A percentile compares a stretch with the other conserved stretches of the same genome.
These are phyloP conservation scores for Thereva nobilitata DNA, from an alignment of 2,888 invertebrate genomes.

Conservation along the genomic window DNA sequence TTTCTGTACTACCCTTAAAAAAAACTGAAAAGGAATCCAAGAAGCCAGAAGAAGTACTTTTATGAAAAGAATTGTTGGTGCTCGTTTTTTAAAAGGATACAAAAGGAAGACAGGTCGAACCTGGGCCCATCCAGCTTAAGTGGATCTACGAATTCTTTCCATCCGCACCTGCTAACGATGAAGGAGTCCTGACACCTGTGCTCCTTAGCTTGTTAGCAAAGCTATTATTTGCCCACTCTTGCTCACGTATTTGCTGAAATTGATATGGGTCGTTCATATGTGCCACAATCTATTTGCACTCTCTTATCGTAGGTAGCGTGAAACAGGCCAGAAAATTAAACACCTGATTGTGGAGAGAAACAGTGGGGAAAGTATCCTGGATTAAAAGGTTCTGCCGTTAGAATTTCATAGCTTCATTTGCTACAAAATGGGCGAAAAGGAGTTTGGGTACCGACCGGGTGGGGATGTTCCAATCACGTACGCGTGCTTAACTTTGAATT, in stretches of 20 bases:
- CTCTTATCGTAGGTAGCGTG: slow-evolving; percentile 15
- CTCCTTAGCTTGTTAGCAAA: slow-evolving; percentile 1
- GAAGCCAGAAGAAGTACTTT: neutral
- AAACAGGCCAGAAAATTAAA: slow-evolving; percentile 24
- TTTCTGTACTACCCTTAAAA: slow-evolving; percentile 24
- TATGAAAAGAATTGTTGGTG: slow-evolving; percentile 7
- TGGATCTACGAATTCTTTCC: slow-evolving; percentile 4
- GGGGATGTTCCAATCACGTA: too few relatives aligned
- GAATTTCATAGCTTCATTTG: neutral
- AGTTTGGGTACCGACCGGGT: too few relatives aligned
- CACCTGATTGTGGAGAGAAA: neutral
- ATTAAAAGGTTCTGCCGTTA: neutral
- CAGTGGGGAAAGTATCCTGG: neutral
- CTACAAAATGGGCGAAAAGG: too few relatives aligned
- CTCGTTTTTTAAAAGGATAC: slow-evolving; percentile 3
- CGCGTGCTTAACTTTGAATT: too few relatives aligned
- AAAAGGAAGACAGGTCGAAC: neutral
- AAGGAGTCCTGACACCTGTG: neutral
- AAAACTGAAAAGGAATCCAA: slow-evolving; percentile 8
- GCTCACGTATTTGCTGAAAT: slow-evolving; percentile 18
- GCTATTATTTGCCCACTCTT: slow-evolving; percentile 25
- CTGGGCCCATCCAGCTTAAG: slow-evolving; percentile 2
- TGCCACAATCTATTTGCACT: neutral
- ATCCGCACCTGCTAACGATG: slow-evolving; percentile 3
- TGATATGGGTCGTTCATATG: slow-evolving; percentile 22